Conservation (phyloP, 1,140 invertebrate species). For the Solenopsis invicta region DNA sequence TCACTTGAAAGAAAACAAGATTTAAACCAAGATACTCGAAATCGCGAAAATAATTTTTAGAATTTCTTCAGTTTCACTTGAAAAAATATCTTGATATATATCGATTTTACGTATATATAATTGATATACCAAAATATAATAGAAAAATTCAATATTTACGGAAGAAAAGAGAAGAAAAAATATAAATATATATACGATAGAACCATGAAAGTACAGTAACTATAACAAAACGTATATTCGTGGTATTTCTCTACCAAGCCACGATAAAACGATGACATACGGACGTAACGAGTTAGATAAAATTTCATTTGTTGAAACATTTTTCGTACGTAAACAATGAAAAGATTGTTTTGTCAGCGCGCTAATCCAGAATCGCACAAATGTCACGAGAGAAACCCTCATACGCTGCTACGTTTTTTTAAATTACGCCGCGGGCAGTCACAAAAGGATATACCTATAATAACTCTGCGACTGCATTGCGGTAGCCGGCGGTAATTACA, state of each 20-base stretch:
- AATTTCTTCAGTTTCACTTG: neutral
- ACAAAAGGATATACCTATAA: neutral
- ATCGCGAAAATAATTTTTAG: neutral
- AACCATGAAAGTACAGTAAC: neutral
- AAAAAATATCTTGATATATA: neutral
- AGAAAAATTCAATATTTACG: no score
- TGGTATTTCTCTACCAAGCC: neutral
- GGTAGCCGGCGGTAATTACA: neutral
- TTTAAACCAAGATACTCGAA: neutral
- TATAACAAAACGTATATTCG: neutral
- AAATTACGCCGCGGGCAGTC: neutral
- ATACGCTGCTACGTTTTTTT: neutral
- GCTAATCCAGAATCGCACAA: neutral
- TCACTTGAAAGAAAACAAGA: neutral
- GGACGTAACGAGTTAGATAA: neutral
- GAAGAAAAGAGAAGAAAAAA: no score
- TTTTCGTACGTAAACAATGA: neutral
- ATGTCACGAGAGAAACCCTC: neutral
- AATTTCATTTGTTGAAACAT: conserved; percentile 3
- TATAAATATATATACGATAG: neutral
- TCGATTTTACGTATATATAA: neutral
- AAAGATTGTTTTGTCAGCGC: neutral
- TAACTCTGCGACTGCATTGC: neutral
- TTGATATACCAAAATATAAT: no score
- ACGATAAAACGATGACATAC: neutral